Evolutionary conservation across 2,888 invertebrate genomes (phyloP).

Genomic region (Seladonia tumulorum): DNA sequence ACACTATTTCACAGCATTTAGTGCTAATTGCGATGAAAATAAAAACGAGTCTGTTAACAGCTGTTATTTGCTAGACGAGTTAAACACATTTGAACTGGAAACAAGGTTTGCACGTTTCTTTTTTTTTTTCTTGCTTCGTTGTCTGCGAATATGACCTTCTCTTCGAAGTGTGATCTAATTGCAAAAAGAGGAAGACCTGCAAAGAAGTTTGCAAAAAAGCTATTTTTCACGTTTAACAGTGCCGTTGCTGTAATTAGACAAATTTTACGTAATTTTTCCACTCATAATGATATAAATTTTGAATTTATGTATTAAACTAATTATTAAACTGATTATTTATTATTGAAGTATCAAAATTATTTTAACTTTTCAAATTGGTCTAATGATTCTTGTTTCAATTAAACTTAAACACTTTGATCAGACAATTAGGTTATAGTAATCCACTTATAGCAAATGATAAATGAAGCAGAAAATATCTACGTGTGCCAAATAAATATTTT

Average conservation of each 20-base stretch:
- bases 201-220: not conserved
- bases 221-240: not conserved
- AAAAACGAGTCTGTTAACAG: constrained; percentile 9
- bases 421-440: not conserved
- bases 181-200: too few relatives aligned
- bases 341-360: not conserved
- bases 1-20: not conserved
- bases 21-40: constrained; percentile 7
- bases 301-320: not conserved
- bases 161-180: not conserved
- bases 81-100: not conserved
- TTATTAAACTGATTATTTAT: too few relatives aligned
- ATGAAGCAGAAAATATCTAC: not conserved
- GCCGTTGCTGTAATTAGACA: not conserved
- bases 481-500: too few relatives aligned
- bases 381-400: not conserved
- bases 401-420: not conserved
- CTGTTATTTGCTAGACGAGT: constrained; percentile 1
- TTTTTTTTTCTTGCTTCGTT: not conserved
- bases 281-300: not conserved
- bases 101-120: not conserved
- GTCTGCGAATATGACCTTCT: not conserved
- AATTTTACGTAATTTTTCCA: not conserved
- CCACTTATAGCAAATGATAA: not conserved
- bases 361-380: not conserved